These are phyloP conservation scores for Pseudopipra pipra DNA, from an alignment of 2,113 vertebrate genomes.

Conservation along the genomic window DNA sequence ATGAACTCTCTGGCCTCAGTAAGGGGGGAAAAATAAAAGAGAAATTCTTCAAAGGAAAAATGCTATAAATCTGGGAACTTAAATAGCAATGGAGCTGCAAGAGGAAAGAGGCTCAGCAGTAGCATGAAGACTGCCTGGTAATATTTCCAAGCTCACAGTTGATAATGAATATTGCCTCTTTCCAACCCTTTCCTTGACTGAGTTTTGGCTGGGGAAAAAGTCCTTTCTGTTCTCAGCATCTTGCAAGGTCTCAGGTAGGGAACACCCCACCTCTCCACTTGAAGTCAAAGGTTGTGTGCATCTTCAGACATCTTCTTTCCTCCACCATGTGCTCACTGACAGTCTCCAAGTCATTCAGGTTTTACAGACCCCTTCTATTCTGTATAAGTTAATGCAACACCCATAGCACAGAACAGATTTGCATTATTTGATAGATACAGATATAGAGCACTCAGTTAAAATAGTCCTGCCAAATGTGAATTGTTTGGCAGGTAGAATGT, in stretches of 20 bases:
- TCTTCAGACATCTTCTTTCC: not conserved
- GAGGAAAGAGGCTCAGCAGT: not conserved
- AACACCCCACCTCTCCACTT: not conserved
- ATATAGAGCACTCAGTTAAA: not conserved
- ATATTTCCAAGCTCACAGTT: not conserved
- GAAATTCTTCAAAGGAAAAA: not conserved
- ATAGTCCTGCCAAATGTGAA: not conserved
- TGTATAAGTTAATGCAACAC: not conserved
- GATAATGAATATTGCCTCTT: not conserved
- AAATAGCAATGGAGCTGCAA: not conserved
- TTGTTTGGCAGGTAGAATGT: not conserved
- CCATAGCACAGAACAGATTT: not conserved
- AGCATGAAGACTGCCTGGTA: not conserved
- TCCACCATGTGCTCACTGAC: not conserved
- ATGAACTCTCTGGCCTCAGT: not conserved
- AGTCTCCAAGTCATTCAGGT: not conserved
- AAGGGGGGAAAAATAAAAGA: not conserved
- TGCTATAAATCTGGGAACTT: not conserved
- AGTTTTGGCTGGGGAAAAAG: not conserved
- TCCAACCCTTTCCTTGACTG: not conserved
- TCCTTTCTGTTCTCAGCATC: not conserved
- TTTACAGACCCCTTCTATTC: not conserved
- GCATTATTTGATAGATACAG: not conserved
- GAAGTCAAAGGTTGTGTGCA: not conserved
- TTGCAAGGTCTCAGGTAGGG: not conserved